Base-by-base conservation (phyloP, 2,888 invertebrate species). In the Iselma pallidipennis region DNA sequence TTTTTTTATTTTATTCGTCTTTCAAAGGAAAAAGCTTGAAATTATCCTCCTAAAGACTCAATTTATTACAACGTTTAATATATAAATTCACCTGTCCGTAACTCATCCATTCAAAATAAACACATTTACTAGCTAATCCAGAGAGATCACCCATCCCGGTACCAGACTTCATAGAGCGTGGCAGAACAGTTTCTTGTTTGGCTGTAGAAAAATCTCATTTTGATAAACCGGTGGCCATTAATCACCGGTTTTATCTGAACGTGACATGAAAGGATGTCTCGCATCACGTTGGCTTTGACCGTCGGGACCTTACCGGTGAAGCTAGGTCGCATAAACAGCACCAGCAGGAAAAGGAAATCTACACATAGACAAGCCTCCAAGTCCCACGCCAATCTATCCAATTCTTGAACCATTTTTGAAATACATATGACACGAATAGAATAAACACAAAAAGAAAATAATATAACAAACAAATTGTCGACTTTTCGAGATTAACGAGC, bases 221-320 rank as follows among this genome's bases (percentile, higher is more conserved):
- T 78, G 78, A 78, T 78, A 77, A 78, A 79, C 79, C 74, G 72
- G 66, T 72, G 72, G 73, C 73, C 78, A 80, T 80, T 80, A 79
- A 80, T 80, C 80, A 79, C 77, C 63, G 74, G 77, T 77, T 79
- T 79, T 79, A 78, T 78, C 79, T 77, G 76, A 74, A 78, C 79
- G 78, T 79, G 79, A 79, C 78, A 72, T 78, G 77, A 78, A 79
- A 78, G 77, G 79, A 77, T 76, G 77, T 77, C 68, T 69, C 75
- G 73, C 75, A 72, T 77, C 76, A 74, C 74, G 73, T 69, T 71
- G 67, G 69, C 73, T 71, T 72, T 72, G 74, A 74, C 73, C 75
- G 74, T 64, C 62, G 65, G 67, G 67, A 68, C 70, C 73, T 70
- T 71, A 70, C 73, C 72, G 72, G 69, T 66, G 70, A 29, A 29